phyloP scores from a whole-genome alignment of 2,888 invertebrate species.

The Phragmatobia fuliginosa region DNA sequence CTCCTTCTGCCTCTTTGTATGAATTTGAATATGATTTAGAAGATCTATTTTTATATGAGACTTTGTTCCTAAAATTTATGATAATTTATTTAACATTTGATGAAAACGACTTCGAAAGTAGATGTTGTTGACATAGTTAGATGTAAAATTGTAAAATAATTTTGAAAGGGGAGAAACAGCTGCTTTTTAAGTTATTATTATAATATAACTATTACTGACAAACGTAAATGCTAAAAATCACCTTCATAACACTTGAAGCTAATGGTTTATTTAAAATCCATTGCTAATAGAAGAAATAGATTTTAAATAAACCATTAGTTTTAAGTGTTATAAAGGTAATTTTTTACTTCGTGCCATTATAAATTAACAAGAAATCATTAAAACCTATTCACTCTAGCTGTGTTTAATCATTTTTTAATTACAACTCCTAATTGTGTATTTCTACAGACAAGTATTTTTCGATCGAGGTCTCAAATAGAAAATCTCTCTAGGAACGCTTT shows the following conservation, averaged over 20 bases:
- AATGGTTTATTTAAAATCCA: too few species aligned
- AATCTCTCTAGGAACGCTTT: slow-evolving; percentile 27
- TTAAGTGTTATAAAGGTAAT: background rate
- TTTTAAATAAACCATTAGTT: background rate
- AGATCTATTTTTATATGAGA: too few species aligned
- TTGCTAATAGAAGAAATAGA: too few species aligned
- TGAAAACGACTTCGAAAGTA: background rate
- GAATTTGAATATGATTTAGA: background rate
- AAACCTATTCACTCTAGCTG: background rate
- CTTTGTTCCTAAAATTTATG: too few species aligned
- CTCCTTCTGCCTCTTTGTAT: background rate
- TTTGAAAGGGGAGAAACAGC: background rate
- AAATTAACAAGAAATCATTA: background rate
- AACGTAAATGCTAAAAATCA: background rate
- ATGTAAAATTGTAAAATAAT: background rate
- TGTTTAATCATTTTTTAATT: background rate
- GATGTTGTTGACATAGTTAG: background rate
- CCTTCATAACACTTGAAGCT: too few species aligned
- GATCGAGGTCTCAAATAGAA: slow-evolving; percentile 12
- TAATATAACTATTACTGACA: background rate
- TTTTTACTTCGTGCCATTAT: background rate
- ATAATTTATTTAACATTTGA: background rate
- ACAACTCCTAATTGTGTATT: background rate
- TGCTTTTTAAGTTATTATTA: background rate
- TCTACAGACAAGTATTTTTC: slow-evolving; percentile 11